Percentiles rank a stretch among this genome's conserved stretches.
Conservation (phyloP, 1,140 invertebrate genomes). For the Phthorimaea operculella region DNA sequence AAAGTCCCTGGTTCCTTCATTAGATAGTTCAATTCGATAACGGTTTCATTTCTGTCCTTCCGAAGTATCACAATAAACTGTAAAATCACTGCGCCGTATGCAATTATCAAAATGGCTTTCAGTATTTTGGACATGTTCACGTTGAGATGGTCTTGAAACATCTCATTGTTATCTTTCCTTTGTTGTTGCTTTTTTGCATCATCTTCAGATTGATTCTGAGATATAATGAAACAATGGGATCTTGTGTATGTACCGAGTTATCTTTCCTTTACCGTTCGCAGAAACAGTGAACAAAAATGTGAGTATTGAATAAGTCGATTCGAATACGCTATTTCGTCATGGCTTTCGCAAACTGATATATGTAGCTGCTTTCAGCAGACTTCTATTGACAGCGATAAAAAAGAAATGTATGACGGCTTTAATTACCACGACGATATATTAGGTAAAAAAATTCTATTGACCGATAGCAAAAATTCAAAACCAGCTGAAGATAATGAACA, state of each 20-base stretch:
- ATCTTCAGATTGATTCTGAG: neutral
- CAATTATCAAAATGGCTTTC: slow-evolving; percentile 13
- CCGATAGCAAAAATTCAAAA: no score
- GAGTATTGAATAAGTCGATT: neutral
- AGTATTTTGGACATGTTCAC: neutral
- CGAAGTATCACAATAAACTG: slow-evolving; percentile 18
- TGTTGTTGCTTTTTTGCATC: no score
- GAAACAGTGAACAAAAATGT: neutral
- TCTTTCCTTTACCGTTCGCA: neutral
- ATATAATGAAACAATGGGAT: neutral
- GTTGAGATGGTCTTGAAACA: neutral
- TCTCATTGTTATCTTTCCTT: neutral
- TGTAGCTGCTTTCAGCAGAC: no score
- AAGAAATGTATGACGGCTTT: no score
- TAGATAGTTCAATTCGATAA: slow-evolving; percentile 2
- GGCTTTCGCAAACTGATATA: no score
- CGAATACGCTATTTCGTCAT: no score
- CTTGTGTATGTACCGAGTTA: neutral
- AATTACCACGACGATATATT: no score
- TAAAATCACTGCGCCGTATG: slow-evolving; percentile 29
- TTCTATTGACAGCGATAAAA: no score
- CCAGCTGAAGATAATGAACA: no score
- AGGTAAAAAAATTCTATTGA: no score
- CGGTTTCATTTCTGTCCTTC: slow-evolving; percentile 11
- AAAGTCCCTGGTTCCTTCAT: neutral